A percentile compares a stretch with the other conserved stretches of the same genome.
Conservation (phyloP, 2,113 vertebrate genomes). For the Indicator maculatus region DNA sequence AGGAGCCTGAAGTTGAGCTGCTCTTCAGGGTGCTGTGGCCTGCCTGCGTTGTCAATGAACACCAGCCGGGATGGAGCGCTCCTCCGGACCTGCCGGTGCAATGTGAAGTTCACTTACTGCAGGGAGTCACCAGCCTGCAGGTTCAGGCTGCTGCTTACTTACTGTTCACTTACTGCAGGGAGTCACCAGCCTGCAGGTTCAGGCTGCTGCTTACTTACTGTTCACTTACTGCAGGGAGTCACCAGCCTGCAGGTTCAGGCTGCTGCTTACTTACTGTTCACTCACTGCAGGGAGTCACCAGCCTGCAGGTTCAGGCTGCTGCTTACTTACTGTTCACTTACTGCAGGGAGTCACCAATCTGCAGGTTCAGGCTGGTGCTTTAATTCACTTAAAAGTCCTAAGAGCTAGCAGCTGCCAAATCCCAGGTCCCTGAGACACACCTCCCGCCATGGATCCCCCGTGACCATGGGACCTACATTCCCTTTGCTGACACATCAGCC, state of each 20-base stretch:
- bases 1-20: constrained; percentile 92
- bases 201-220: not conserved
- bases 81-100: constrained; percentile 81
- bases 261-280: no score
- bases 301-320: fast-evolving
- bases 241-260: not conserved
- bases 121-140: no score
- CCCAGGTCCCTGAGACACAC: fast-evolving
- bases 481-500: not conserved
- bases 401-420: not conserved
- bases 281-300: not conserved
- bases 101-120: not conserved
- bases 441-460: not conserved
- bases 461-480: not conserved
- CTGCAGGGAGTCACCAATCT: fast-evolving
- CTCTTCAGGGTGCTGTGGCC: constrained; percentile 78
- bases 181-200: not conserved
- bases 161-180: no score
- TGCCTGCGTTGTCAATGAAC: constrained; percentile 91
- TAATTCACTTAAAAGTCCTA: not conserved
- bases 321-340: not conserved
- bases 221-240: not conserved
- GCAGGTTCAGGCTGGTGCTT: not conserved
- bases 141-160: no score
- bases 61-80: constrained; percentile 83